Evolutionary conservation across 37 sponge, comb jelly and placozoan species (phyloP).

Genomic region (Theonella swinhoei): DNA sequence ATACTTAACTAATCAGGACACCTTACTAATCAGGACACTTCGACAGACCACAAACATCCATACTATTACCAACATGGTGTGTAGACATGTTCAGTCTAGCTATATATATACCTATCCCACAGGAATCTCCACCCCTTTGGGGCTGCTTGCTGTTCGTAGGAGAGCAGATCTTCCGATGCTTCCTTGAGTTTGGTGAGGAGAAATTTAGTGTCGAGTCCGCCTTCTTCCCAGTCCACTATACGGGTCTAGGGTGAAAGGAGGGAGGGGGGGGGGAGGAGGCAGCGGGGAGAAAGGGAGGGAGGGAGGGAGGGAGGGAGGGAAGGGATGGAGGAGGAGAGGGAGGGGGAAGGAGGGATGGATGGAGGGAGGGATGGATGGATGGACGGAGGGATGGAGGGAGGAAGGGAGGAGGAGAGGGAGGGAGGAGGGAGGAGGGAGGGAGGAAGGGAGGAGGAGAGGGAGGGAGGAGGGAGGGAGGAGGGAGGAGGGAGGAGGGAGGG

Average conservation of each 20-base stretch:
- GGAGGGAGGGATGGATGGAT: not conserved
- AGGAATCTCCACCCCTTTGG: conserved; percentile 55
- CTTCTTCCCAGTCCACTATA: conserved; percentile 63
- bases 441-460: no score
- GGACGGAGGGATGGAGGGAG: not conserved
- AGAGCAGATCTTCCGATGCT: not conserved
- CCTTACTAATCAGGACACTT: no score
- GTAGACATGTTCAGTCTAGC: no score
- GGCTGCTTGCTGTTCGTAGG: conserved; percentile 27
- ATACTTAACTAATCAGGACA: no score
- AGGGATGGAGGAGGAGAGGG: not conserved
- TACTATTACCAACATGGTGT: no score
- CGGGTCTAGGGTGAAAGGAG: conserved; percentile 33
- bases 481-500: not conserved
- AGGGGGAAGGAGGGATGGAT: conserved; percentile 1
- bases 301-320: not conserved
- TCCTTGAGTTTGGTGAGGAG: conserved; percentile 40
- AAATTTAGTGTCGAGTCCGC: conserved; percentile 42
- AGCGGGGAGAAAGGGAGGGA: not conserved
- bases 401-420: not conserved
- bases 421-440: no score
- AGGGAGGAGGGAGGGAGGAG: not conserved
- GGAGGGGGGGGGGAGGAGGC: not conserved
- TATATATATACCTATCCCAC: conserved; percentile 75
- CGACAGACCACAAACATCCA: no score